These are phyloP conservation scores for Euzetes globulus DNA, from an alignment of 2,888 invertebrate species.

Conservation along the genomic window DNA sequence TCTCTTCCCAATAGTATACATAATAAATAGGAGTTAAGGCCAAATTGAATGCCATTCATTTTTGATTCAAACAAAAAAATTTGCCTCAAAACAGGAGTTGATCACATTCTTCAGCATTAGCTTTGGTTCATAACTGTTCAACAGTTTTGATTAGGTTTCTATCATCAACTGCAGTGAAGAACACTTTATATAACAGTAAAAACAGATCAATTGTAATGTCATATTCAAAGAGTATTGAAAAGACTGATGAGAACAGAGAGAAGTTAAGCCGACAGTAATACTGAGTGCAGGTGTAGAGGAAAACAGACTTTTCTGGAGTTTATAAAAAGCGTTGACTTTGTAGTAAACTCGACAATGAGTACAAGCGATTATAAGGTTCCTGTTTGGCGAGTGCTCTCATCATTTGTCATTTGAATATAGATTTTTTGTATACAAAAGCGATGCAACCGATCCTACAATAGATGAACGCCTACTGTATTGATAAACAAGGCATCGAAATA, in stretches of 20 bases:
- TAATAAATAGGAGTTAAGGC: background rate
- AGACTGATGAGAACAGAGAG: too few relatives aligned
- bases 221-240: too few relatives aligned
- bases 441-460: background rate
- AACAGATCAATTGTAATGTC: too few relatives aligned
- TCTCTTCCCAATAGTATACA: conserved; percentile 20
- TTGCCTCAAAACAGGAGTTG: background rate
- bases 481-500: conserved; percentile 12
- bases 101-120: background rate
- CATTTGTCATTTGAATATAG: conserved; percentile 18
- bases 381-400: conserved; percentile 20
- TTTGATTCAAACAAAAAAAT: background rate
- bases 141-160: background rate
- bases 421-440: background rate
- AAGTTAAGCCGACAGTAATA: too few relatives aligned
- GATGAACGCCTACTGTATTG: conserved; percentile 17
- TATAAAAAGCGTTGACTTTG: conserved; percentile 1
- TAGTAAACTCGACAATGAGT: conserved; percentile 11
- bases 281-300: conserved; percentile 5
- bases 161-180: background rate
- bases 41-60: background rate
- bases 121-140: background rate
- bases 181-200: too few relatives aligned
- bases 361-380: conserved; percentile 19
- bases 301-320: too few relatives aligned